These are phyloP conservation scores for Leptatherina wallacei DNA, from an alignment of 2,797 vertebrate species.

Conservation along the genomic window DNA sequence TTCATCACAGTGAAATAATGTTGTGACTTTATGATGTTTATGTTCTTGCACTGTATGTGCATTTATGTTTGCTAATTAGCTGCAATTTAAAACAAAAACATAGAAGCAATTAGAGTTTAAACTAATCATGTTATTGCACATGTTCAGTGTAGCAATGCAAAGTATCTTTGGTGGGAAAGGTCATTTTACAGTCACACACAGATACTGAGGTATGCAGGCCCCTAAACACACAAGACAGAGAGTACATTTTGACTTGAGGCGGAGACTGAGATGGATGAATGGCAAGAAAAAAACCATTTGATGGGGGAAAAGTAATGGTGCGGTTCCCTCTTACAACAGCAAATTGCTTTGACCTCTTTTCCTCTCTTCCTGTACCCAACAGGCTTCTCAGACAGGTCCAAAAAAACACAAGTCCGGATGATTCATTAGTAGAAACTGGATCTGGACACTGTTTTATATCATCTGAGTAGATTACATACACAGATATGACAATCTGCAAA, in stretches of 20 bases:
- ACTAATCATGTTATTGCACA: neutral
- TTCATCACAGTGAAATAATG: neutral
- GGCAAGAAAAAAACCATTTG: constrained; percentile 27
- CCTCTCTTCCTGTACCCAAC: constrained; percentile 23
- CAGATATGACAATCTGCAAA: constrained; percentile 15
- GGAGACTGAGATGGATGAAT: constrained; percentile 44
- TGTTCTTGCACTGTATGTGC: neutral
- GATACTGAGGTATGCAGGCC: neutral
- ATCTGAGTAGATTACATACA: constrained; percentile 15
- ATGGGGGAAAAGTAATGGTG: constrained; percentile 25
- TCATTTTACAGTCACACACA: constrained; percentile 23
- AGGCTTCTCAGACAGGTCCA: constrained; percentile 45
- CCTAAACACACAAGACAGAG: constrained; percentile 24
- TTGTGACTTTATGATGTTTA: neutral
- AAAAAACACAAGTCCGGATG: constrained; percentile 58
- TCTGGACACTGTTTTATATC: constrained; percentile 42
- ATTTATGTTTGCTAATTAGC: neutral
- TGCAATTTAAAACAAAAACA: neutral
- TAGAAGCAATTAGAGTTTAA: neutral
- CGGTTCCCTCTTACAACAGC: constrained; percentile 25
- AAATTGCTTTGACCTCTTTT: constrained; percentile 43
- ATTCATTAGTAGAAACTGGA: constrained; percentile 47
- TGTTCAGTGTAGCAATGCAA: constrained; percentile 1
- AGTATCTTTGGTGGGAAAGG: constrained; percentile 25
- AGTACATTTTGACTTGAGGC: constrained; percentile 33